Conservation (phyloP, 2,113 vertebrate species). For the Holacanthus passer region DNA sequence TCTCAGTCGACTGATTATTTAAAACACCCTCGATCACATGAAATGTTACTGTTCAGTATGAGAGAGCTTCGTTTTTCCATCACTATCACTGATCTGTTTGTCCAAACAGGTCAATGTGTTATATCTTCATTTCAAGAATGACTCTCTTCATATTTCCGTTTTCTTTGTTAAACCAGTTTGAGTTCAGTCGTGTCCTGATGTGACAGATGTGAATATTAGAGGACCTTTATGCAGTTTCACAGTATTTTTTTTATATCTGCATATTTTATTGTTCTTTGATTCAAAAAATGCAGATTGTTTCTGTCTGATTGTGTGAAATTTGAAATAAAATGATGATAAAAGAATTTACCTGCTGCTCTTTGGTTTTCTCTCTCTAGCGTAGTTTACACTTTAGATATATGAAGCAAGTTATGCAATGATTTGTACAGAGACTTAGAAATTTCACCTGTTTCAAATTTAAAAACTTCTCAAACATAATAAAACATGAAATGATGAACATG, state of each 20-base stretch:
- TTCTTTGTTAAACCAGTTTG: not conserved
- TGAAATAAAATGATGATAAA: conserved; percentile 37
- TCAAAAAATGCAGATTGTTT: conserved; percentile 13
- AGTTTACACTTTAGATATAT: too few relatives aligned
- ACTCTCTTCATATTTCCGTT: not conserved
- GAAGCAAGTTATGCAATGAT: too few relatives aligned
- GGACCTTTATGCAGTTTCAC: conserved; percentile 6
- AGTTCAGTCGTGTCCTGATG: not conserved
- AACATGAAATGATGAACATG: too few relatives aligned
- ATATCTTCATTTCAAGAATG: not conserved
- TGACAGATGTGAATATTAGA: not conserved
- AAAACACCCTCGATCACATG: too few relatives aligned
- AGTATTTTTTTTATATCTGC: conserved; percentile 22
- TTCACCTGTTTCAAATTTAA: too few relatives aligned
- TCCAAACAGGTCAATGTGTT: not conserved
- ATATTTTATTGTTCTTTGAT: conserved; percentile 32
- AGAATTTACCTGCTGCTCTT: not conserved
- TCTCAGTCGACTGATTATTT: not conserved
- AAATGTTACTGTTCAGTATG: too few relatives aligned
- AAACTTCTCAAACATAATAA: too few relatives aligned
- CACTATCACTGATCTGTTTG: not conserved
- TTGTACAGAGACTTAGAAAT: too few relatives aligned
- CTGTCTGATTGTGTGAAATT: conserved; percentile 46
- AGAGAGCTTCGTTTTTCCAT: too few relatives aligned
- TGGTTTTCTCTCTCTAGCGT: not conserved